Evolutionary conservation across 1,140 invertebrate genomes (phyloP).

Genomic region (Coenobita brevimanus): DNA sequence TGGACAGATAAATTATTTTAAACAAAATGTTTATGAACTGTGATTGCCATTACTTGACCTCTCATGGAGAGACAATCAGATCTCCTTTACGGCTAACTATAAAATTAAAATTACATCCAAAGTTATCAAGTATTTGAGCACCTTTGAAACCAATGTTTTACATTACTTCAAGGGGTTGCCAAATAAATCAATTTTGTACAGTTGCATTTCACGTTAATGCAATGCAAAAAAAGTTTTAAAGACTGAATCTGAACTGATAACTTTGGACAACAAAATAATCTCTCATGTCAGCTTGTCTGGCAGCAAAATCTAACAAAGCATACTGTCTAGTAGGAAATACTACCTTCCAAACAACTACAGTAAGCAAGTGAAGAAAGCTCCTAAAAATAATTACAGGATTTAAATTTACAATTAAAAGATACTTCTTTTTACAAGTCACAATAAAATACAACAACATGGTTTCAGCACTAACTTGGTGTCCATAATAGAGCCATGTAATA

Average conservation of each 20-base stretch:
- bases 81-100: slow-evolving; percentile 23
- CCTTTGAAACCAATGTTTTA: slow-evolving; percentile 37
- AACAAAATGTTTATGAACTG: slow-evolving; percentile 19
- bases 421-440: slow-evolving; percentile 60
- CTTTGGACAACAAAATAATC: slow-evolving; percentile 52
- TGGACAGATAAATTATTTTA: slow-evolving; percentile 5
- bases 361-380: slow-evolving; percentile 58
- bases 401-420: slow-evolving; percentile 61
- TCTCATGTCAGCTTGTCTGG: slow-evolving; percentile 33
- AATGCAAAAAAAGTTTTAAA: slow-evolving; percentile 8
- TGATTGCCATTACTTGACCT: slow-evolving; percentile 52
- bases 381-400: slow-evolving; percentile 60
- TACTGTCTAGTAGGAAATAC: slow-evolving; percentile 41
- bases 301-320: slow-evolving; percentile 40
- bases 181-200: neutral
- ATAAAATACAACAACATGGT: slow-evolving; percentile 56
- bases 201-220: slow-evolving; percentile 10
- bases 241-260: slow-evolving; percentile 24
- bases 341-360: slow-evolving; percentile 54
- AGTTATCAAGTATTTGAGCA: slow-evolving; percentile 61
- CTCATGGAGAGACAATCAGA: slow-evolving; percentile 37
- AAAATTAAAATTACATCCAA: slow-evolving; percentile 51
- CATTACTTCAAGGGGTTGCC: neutral
- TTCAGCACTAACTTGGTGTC: slow-evolving; percentile 38
- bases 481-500: slow-evolving; percentile 26